phyloP scores from a whole-genome alignment of 2,888 invertebrate species.

The Fragum fragum region DNA sequence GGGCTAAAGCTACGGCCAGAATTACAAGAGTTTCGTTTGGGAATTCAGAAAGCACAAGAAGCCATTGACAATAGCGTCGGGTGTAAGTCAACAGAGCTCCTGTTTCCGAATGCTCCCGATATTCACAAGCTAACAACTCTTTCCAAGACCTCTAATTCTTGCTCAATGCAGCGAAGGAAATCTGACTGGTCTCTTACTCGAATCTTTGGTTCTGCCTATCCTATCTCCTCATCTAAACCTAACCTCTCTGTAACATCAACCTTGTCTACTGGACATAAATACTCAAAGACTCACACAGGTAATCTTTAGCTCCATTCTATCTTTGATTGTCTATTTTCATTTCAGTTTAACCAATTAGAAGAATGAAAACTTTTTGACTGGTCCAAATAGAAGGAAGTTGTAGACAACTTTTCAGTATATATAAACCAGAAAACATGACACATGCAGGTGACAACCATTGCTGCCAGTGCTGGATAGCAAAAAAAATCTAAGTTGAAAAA shows the following conservation, averaged over 20 bases:
- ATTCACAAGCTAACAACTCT: neutral
- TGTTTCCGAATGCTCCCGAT: constrained; percentile 38
- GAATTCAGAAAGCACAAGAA: constrained; percentile 97
- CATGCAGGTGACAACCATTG: no score
- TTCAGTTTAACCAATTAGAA: no score
- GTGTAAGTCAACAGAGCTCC: constrained; percentile 81
- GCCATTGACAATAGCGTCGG: constrained; percentile 97
- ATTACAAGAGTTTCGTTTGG: constrained; percentile 91
- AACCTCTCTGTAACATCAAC: constrained; percentile 1
- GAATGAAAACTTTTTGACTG: no score
- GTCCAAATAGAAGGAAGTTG: no score
- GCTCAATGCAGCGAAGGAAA: constrained; percentile 27
- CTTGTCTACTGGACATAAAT: neutral
- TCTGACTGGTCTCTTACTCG: constrained; percentile 61
- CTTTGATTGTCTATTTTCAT: no score
- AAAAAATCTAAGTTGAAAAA: no score
- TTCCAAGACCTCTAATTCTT: neutral
- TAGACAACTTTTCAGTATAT: no score
- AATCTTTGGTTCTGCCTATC: constrained; percentile 40
- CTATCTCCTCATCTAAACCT: constrained; percentile 35
- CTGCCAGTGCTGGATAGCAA: no score
- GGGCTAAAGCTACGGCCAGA: constrained; percentile 95
- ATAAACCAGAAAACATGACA: no score
- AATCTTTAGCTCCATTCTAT: neutral
- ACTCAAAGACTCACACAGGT: constrained; percentile 4